Base-by-base conservation (phyloP, 2,113 vertebrate species). In the Cercopithecus mona region DNA sequence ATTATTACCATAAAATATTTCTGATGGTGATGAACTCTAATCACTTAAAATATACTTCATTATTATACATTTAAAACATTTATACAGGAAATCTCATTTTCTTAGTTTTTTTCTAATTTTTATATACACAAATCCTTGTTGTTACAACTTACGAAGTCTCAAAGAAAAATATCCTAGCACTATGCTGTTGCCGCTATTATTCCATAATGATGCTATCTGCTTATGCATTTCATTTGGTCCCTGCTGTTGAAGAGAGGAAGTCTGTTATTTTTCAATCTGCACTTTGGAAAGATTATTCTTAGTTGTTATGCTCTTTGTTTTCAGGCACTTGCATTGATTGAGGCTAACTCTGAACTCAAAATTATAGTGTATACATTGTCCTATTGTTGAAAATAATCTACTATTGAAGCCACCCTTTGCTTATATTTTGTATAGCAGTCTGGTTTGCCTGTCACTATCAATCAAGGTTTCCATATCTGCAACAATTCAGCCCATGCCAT, bases 401-500 rank as follows among this genome's bases (percentile, higher is more conserved):
- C 48, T 55, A 59, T 30, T 52, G 32, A 92, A 94, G 89, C 35
- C 18, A 92, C 30, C 57, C 45, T 93, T 96, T 83, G 64, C 45
- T 93, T 27, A 25, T 68, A 48, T 95, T 96, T 95, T 87, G 50
- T 93, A 45, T 45, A 90, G 75, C 92, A 95, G 50, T 96, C 94
- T 96, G 45, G 23, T 59, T 93, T 93, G 38, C 52, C 52, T 81
- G 50, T 95, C 90, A 90, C n/a, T 88, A 48, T 95, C 61, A 79
- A 23, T 92, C 76, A 93, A 2, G 52, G 70, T 97, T 83, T 97
- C 38, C 13, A 23, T 85, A 92, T 70, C 57, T 93, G 61, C 70
- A 96, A 73, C 75, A 92, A 96, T 90, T 97, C 75, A 84, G 79
- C 83, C 87, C 48, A 48, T 96, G 84, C 32, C 64, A 92, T 90